Conservation (phyloP, 2,113 vertebrate species). For the Halichoerus grypus region DNA sequence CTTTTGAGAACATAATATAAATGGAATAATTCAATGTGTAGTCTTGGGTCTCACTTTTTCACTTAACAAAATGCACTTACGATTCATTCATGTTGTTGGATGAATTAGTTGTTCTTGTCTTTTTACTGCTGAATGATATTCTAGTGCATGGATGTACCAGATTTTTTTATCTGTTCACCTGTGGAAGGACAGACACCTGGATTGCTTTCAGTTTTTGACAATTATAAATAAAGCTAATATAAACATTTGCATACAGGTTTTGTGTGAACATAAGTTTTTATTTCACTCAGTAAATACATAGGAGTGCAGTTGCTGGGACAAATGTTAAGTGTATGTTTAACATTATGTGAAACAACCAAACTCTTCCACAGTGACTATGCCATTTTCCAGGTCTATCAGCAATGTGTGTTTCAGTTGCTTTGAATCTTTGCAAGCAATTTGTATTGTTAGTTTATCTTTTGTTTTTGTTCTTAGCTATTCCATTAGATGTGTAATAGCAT, state of each 20-base stretch:
- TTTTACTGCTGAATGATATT: conserved; percentile 17
- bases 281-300: background rate
- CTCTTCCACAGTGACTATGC: background rate
- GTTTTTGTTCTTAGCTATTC: background rate
- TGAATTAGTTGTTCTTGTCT: background rate
- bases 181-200: background rate
- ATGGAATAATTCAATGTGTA: background rate
- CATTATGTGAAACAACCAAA: background rate
- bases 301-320: background rate
- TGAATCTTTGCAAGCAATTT: background rate
- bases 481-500: background rate
- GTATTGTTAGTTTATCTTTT: background rate
- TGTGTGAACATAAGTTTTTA: background rate
- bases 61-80: background rate
- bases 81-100: background rate
- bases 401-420: background rate
- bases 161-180: background rate
- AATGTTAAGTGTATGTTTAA: background rate
- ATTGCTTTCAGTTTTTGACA: background rate
- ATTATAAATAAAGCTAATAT: background rate
- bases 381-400: background rate
- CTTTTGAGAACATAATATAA: background rate
- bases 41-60: background rate
- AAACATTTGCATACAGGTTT: background rate
- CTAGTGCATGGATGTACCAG: background rate